Conservation (phyloP, 1,140 invertebrate genomes). For the Copidosoma floridanum region DNA sequence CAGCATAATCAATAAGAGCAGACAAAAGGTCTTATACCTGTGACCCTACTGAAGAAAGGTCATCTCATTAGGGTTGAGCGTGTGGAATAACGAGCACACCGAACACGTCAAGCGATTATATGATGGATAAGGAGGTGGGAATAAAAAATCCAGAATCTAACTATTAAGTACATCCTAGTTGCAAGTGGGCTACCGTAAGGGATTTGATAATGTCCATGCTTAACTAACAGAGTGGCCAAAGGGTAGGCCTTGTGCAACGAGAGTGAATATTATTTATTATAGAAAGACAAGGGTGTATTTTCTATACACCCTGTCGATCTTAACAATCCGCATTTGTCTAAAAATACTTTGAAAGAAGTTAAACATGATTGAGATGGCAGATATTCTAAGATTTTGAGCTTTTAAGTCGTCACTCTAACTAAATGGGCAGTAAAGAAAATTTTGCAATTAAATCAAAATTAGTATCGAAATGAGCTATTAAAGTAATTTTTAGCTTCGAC, state of each 20-base stretch:
- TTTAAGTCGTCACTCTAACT: neutral
- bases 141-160: neutral
- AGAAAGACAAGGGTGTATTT: neutral
- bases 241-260: neutral
- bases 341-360: neutral
- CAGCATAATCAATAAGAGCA: neutral
- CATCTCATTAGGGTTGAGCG: neutral
- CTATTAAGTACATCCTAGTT: neutral
- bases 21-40: neutral
- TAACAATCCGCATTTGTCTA: neutral
- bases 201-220: neutral
- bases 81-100: neutral
- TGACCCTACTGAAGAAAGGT: neutral
- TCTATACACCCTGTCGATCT: neutral
- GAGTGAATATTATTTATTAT: conserved; percentile 3
- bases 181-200: neutral
- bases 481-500: neutral
- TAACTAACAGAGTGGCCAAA: neutral
- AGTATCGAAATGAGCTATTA: neutral
- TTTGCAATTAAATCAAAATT: neutral
- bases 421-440: neutral
- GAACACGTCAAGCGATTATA: neutral
- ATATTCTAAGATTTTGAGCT: neutral
- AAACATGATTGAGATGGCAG: neutral
- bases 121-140: neutral